Evolutionary conservation across 2,113 vertebrate genomes (phyloP), one percentile per base, ranked within the genome.

Genomic region (Anolis sagrei): DNA sequence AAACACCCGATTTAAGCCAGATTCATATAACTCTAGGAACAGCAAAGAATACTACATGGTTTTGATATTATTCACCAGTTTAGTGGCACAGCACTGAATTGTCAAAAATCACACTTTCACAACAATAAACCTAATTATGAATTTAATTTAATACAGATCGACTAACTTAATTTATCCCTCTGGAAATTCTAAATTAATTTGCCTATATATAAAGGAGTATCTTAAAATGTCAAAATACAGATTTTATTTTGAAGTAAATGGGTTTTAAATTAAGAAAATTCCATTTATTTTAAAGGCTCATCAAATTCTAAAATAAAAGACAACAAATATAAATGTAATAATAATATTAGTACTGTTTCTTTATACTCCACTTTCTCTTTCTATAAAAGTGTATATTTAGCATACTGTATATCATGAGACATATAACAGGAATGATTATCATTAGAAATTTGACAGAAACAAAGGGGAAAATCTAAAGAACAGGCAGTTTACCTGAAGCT

Each of bases 131-230:
- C 23, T 5, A 44, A 44, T 44, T 44, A 2, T 44, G 39, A 44
- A 44, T 44, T 44, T 44, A 44, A 44, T 44, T 44, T 44, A 5
- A 5, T 44, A 44, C 39, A 44, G 39, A 21, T 66, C 1, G 1
- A 64, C 58, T 19, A 2, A 1, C 25, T 21, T 18, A 25, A 83
- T 83, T 58, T 75, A 64, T 29, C 8, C n/a, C 58, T 83, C 44
- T 64, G 58, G 29, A 83, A 83, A 82, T 82, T 70, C 48, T 51
- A 18, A 58, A 36, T 83, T 83, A 75, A 83, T 64, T 74, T 75
- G 0, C 0, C 0, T 4, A 0, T 0, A 58, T 44, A 70, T 0
- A 66, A 27, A 66, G 27, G 23, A 18, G 0, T 13, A 51, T 1
- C 73, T 7, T 9, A 77, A 48, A 11, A 72, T 7, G 36, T 44